Conservation (phyloP, 2,888 invertebrate species). For the Diplolepis rosae region DNA sequence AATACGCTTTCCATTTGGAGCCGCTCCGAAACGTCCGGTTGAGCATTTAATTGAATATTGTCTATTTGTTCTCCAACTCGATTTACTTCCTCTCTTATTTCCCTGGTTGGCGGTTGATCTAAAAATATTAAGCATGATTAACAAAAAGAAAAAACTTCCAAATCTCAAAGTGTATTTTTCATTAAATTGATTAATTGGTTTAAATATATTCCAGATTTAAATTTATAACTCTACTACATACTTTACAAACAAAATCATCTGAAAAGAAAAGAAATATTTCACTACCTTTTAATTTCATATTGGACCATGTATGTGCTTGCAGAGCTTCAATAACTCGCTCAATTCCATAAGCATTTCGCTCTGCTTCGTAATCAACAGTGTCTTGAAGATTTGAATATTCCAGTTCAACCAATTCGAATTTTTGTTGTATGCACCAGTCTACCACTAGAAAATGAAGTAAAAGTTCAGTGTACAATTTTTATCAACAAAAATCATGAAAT, state of each 20-base stretch:
- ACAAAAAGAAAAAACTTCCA: too few species aligned
- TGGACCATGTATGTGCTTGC: slow-evolving; percentile 84
- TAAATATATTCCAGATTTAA: too few species aligned
- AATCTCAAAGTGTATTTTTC: too few species aligned
- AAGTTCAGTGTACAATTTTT: slow-evolving; percentile 2
- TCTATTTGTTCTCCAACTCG: slow-evolving; percentile 65
- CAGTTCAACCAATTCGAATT: slow-evolving; percentile 82
- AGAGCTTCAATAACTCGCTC: slow-evolving; percentile 82
- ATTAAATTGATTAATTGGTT: too few species aligned
- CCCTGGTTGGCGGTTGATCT: slow-evolving; percentile 47
- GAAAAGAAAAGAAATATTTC: too few species aligned
- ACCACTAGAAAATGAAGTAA: slow-evolving; percentile 69
- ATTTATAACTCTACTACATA: too few species aligned
- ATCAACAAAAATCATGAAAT: slow-evolving; percentile 10
- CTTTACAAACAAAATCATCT: too few species aligned
- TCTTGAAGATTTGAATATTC: slow-evolving; percentile 65
- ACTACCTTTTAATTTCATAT: slow-evolving; percentile 79
- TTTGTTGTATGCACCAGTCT: slow-evolving; percentile 81
- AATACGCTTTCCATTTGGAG: slow-evolving; percentile 65
- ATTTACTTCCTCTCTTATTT: slow-evolving; percentile 52
- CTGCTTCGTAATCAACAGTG: slow-evolving; percentile 73
- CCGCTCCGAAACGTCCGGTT: slow-evolving; percentile 56
- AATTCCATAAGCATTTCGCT: slow-evolving; percentile 79
- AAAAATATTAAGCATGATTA: too few species aligned
- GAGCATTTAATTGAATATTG: slow-evolving; percentile 56